These are phyloP conservation scores for Seira sanloemensis DNA, from an alignment of 2,888 invertebrate species.

Conservation along the genomic window DNA sequence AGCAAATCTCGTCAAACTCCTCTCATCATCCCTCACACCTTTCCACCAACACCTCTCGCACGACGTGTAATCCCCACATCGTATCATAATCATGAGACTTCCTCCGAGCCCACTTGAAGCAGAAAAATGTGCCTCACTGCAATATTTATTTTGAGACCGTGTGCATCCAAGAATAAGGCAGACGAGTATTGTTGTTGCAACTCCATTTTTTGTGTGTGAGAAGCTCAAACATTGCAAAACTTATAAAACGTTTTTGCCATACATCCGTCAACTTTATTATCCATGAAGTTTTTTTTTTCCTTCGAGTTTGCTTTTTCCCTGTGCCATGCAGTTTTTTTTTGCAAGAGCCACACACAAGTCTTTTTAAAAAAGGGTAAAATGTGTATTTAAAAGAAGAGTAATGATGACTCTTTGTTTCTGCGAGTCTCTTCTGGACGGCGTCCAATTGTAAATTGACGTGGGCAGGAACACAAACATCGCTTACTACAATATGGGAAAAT, in stretches of 20 bases:
- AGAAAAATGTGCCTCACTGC: too few relatives aligned
- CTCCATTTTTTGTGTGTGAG: neutral
- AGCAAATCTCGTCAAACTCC: neutral
- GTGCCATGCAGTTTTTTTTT: neutral
- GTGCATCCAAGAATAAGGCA: too few relatives aligned
- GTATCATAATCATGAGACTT: too few relatives aligned
- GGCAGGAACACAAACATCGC: conserved; percentile 34
- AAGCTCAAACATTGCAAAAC: conserved; percentile 6
- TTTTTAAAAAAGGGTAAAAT: neutral
- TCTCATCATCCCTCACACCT: conserved; percentile 14
- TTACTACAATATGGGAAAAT: neutral
- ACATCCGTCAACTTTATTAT: conserved; percentile 20
- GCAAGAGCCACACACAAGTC: too few relatives aligned
- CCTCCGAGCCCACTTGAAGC: neutral
- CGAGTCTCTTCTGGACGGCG: conserved; percentile 28
- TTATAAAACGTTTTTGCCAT: conserved; percentile 6
- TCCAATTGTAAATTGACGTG: conserved; percentile 62
- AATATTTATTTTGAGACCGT: too few relatives aligned
- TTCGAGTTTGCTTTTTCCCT: neutral
- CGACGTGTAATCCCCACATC: too few relatives aligned
- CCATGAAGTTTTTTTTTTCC: conserved; percentile 17
- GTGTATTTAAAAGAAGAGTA: neutral
- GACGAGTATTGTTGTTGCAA: too few relatives aligned
- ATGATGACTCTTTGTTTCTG: neutral
- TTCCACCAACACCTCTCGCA: neutral